Evolutionary conservation across 1,140 invertebrate genomes (phyloP).

Genomic region (Magallana gigas): DNA sequence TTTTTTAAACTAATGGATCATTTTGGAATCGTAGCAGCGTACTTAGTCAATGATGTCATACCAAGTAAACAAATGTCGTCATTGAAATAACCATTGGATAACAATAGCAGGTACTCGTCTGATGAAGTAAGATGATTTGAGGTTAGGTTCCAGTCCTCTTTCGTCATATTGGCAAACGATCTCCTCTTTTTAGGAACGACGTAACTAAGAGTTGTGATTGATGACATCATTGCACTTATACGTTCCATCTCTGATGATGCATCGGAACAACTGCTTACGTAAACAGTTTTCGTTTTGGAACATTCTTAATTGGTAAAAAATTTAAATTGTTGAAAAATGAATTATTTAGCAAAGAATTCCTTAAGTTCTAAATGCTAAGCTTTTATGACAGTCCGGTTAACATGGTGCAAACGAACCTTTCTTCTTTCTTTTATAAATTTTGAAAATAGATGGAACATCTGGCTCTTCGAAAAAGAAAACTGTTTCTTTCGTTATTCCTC

Average conservation of each 20-base stretch:
- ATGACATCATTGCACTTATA: background rate
- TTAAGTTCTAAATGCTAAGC: too few species aligned
- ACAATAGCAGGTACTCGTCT: background rate
- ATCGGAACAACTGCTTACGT: background rate
- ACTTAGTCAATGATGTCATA: background rate
- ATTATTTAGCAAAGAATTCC: too few species aligned
- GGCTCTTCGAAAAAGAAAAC: constrained; percentile 5
- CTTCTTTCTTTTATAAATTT: background rate
- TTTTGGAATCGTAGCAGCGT: too few species aligned
- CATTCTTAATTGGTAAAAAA: background rate
- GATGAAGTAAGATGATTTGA: background rate
- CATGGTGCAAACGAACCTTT: background rate
- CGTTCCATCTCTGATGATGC: background rate
- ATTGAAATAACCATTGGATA: background rate
- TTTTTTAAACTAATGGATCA: too few species aligned
- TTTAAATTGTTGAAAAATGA: too few species aligned
- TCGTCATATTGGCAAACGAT: background rate
- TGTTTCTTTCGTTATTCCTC: background rate
- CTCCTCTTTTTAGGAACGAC: background rate
- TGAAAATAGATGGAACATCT: background rate
- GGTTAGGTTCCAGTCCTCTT: background rate
- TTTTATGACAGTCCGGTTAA: too few species aligned
- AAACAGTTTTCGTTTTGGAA: constrained; percentile 1
- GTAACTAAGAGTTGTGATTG: background rate
- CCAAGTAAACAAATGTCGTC: background rate